Percentiles rank a stretch among this genome's conserved stretches.
phyloP scores from a whole-genome alignment of 2,113 vertebrate species.

The Orycteropus afer region DNA sequence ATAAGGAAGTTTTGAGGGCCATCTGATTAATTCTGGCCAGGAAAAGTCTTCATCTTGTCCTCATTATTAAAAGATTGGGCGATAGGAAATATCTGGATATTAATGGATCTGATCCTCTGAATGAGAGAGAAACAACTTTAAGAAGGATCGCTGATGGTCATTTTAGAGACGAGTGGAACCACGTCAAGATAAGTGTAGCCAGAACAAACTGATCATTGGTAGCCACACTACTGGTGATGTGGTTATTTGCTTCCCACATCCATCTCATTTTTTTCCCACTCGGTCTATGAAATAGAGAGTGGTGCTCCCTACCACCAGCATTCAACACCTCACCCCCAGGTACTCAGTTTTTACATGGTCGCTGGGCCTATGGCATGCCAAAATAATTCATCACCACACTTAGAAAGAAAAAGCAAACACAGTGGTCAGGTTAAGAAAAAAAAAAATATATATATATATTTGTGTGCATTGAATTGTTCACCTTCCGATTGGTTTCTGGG shows the following conservation, averaged over 20 bases:
- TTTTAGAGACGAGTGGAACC: not conserved
- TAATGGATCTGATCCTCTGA: not conserved
- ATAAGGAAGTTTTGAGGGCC: not conserved
- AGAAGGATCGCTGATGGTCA: not conserved
- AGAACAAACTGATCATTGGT: not conserved
- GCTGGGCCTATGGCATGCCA: not conserved
- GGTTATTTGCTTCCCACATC: not conserved
- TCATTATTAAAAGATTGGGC: not conserved
- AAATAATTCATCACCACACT: not conserved
- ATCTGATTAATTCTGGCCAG: constrained; percentile 17
- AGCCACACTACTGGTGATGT: not conserved
- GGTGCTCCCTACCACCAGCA: not conserved
- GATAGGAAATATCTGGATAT: not conserved
- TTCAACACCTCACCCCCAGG: not conserved
- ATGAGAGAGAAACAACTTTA: not conserved
- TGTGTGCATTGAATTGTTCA: not conserved
- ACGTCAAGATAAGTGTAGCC: not conserved
- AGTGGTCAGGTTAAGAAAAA: not conserved
- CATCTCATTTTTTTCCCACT: not conserved
- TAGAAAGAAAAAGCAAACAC: constrained; percentile 9
- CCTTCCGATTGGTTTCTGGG: not conserved
- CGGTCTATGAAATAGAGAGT: not conserved
- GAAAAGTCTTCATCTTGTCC: not conserved
- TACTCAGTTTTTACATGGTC: not conserved
- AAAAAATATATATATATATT: too few relatives aligned